These are phyloP conservation scores for Aegotheles bennettii DNA, from an alignment of 2,113 vertebrate species.

Conservation along the genomic window DNA sequence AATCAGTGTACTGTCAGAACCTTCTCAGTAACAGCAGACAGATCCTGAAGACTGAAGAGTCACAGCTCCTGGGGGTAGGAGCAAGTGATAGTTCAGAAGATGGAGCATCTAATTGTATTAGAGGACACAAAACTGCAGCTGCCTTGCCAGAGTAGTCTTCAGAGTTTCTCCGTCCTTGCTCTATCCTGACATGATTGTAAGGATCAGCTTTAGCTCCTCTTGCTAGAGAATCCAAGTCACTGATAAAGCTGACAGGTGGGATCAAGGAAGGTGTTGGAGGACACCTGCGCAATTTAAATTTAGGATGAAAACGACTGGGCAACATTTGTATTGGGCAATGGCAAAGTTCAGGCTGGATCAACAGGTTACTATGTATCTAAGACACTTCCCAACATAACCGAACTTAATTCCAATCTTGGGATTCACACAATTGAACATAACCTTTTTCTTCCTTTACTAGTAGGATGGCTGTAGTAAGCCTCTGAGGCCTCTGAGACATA, in stretches of 20 bases:
- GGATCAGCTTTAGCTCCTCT: not conserved
- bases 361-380: not conserved
- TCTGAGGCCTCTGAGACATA: not conserved
- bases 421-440: not conserved
- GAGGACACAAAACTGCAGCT: not conserved
- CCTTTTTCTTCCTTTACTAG: not conserved
- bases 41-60: not conserved
- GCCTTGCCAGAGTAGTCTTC: not conserved
- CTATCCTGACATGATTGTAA: not conserved
- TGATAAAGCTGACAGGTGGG: not conserved
- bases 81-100: not conserved
- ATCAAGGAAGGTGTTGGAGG: not conserved
- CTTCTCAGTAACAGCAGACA: not conserved
- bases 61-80: not conserved
- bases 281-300: not conserved
- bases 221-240: not conserved
- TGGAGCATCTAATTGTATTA: not conserved
- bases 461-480: not conserved
- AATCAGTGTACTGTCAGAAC: not conserved
- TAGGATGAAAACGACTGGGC: not conserved
- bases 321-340: not conserved
- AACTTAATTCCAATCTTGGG: not conserved
- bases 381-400: not conserved
- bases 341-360: not conserved
- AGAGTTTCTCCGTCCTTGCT: not conserved